Conservation (phyloP, 2,888 invertebrate genomes). For the Nephrotoma appendiculata region DNA sequence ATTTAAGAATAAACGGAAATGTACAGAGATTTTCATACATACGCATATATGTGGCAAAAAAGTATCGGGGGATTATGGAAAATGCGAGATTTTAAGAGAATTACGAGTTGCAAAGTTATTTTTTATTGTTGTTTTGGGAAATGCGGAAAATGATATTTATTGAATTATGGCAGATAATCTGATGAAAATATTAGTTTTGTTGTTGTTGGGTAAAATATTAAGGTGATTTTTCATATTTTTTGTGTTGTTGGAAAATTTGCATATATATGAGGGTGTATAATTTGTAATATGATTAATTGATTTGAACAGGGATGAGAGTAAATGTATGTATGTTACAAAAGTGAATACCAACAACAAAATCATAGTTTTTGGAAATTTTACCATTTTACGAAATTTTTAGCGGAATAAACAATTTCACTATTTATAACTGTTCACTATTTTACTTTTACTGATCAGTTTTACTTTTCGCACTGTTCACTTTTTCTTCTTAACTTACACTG, state of each 20-base stretch:
- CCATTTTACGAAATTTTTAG: too few species aligned
- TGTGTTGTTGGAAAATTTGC: neutral
- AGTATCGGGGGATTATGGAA: neutral
- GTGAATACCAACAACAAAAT: too few species aligned
- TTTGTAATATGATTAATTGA: neutral
- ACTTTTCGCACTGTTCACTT: too few species aligned
- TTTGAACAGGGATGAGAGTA: neutral
- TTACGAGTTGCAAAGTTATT: neutral
- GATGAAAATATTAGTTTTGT: neutral
- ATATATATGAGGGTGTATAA: neutral
- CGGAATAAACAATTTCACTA: too few species aligned
- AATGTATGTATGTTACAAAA: too few species aligned
- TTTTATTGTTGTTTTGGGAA: neutral
- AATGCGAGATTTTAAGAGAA: neutral
- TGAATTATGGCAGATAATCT: neutral
- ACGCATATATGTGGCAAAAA: neutral
- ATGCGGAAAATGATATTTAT: neutral
- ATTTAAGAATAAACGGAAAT: neutral
- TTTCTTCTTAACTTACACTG: too few species aligned
- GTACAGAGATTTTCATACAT: neutral
- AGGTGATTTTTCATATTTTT: neutral
- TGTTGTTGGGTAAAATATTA: neutral
- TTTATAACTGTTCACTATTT: too few species aligned
- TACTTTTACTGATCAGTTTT: too few species aligned
- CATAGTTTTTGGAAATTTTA: too few species aligned